A percentile compares a stretch with the other conserved stretches of the same genome.
phyloP scores from a whole-genome alignment of 2,113 vertebrate species.

The Paedocypris sp. region DNA sequence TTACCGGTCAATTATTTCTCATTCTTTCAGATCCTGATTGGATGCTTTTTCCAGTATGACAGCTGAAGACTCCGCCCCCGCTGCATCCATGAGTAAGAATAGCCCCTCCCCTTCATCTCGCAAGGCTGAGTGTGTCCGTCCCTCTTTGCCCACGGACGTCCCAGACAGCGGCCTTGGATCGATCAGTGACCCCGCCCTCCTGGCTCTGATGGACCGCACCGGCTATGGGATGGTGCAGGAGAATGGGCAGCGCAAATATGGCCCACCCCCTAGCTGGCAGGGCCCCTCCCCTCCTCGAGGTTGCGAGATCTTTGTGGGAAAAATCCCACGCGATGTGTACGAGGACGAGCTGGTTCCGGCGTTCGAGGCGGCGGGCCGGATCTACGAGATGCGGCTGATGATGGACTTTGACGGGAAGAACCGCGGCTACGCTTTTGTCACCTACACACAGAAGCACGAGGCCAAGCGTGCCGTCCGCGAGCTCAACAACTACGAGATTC shows the following conservation, averaged over 20 bases:
- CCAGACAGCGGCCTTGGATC: conserved; percentile 79
- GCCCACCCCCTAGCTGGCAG: conserved; percentile 88
- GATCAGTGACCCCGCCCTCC: conserved; percentile 74
- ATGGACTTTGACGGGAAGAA: conserved; percentile 99
- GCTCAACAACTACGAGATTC: conserved; percentile 94
- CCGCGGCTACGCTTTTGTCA: conserved; percentile 91
- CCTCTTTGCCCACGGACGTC: conserved; percentile 51
- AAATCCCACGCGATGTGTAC: conserved; percentile 93
- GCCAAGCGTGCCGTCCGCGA: conserved; percentile 91
- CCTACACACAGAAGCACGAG: conserved; percentile 89
- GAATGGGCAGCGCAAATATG: conserved; percentile 93
- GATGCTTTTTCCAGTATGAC: conserved; percentile 92
- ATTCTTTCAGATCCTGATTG: conserved; percentile 58
- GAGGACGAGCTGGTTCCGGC: conserved; percentile 94
- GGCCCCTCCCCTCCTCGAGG: conserved; percentile 80
- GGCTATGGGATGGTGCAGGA: conserved; percentile 93
- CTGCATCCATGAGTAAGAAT: conserved; percentile 79
- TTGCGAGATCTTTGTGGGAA: conserved; percentile 96
- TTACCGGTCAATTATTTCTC: conserved; percentile 1
- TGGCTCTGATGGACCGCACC: conserved; percentile 83
- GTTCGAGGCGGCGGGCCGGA: conserved; percentile 82
- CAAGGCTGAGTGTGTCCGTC: conserved; percentile 48
- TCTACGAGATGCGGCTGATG: conserved; percentile 98
- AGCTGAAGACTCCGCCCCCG: conserved; percentile 84
- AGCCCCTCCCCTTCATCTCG: conserved; percentile 46